These are phyloP conservation scores for Trypoxylus dichotomus DNA, from an alignment of 1,140 invertebrate species.

Conservation along the genomic window DNA sequence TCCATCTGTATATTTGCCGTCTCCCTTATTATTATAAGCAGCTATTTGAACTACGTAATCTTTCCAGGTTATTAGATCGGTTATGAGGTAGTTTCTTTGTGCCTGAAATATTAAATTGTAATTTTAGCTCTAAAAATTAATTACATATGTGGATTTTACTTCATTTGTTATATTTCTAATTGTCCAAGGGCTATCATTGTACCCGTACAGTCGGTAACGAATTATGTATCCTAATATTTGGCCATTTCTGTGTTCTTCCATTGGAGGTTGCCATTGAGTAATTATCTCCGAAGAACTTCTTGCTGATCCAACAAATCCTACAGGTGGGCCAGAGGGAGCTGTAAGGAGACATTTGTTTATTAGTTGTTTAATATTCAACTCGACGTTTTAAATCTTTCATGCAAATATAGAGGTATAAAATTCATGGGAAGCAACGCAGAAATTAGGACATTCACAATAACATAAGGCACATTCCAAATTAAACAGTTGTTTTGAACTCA, in stretches of 20 bases:
- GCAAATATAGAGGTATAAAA: background rate
- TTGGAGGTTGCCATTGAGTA: conserved; percentile 94
- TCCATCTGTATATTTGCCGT: conserved; percentile 89
- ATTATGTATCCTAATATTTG: conserved; percentile 92
- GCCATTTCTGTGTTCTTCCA: conserved; percentile 92
- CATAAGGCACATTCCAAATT: too few species aligned
- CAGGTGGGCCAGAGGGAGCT: conserved; percentile 87
- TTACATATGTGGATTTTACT: conserved; percentile 41
- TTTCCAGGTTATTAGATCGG: conserved; percentile 96
- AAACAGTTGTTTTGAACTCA: too few species aligned
- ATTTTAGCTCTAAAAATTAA: background rate
- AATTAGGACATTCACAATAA: background rate
- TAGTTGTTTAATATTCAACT: background rate
- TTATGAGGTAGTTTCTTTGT: conserved; percentile 89
- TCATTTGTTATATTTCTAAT: conserved; percentile 90
- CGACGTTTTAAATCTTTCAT: background rate
- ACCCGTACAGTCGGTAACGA: conserved; percentile 87
- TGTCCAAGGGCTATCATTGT: conserved; percentile 87
- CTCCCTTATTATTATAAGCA: conserved; percentile 95
- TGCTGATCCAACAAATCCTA: conserved; percentile 88
- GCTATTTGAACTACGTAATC: conserved; percentile 97
- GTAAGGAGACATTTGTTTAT: background rate
- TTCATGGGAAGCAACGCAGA: background rate
- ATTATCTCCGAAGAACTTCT: conserved; percentile 93
- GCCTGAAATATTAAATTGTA: conserved; percentile 55